Percentiles rank a stretch among this genome's conserved stretches.
Evolutionary conservation across 1,140 invertebrate species (phyloP).

Genomic region (Drosophila ohnishii): DNA sequence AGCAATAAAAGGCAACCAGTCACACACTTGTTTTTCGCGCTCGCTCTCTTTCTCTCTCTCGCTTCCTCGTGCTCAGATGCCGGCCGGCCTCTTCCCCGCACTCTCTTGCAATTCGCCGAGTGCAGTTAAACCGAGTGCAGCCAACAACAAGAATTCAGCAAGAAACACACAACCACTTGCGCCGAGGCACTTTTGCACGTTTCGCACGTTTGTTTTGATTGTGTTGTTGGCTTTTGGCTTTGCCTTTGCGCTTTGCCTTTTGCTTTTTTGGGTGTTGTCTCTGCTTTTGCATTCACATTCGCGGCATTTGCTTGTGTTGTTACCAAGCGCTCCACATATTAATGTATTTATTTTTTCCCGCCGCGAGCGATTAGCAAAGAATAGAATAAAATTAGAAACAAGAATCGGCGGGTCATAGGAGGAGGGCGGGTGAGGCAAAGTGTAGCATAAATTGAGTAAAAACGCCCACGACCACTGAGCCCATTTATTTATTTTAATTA

Average conservation of each 20-base stretch:
- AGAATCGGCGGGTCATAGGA: constrained; percentile 1
- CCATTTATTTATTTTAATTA: constrained; percentile 48
- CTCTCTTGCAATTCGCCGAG: constrained; percentile 51
- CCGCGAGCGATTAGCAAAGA: constrained; percentile 23
- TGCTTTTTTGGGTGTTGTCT: constrained; percentile 9
- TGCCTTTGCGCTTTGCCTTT: constrained; percentile 13
- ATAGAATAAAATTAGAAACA: constrained; percentile 25
- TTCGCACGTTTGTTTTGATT: constrained; percentile 40
- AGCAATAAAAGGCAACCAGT: constrained; percentile 14
- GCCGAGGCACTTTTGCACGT: constrained; percentile 13
- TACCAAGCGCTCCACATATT: constrained; percentile 43
- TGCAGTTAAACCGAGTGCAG: constrained; percentile 54
- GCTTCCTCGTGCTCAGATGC: not conserved
- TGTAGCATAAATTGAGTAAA: constrained; percentile 13
- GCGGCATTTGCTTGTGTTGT: constrained; percentile 13
- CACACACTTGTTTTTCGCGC: constrained; percentile 5
- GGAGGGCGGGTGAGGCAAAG: constrained; percentile 5
- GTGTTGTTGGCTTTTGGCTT: constrained; percentile 20
- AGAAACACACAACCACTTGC: not conserved
- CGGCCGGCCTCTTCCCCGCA: not conserved
- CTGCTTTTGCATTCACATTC: constrained; percentile 20
- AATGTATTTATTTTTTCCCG: constrained; percentile 17
- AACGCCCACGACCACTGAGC: constrained; percentile 52
- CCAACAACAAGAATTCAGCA: constrained; percentile 4
- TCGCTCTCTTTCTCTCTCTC: constrained; percentile 15